Percentiles rank a stretch among this genome's conserved stretches.
phyloP scores from a whole-genome alignment of 2,797 vertebrate genomes.

The Muscicapa comitata region DNA sequence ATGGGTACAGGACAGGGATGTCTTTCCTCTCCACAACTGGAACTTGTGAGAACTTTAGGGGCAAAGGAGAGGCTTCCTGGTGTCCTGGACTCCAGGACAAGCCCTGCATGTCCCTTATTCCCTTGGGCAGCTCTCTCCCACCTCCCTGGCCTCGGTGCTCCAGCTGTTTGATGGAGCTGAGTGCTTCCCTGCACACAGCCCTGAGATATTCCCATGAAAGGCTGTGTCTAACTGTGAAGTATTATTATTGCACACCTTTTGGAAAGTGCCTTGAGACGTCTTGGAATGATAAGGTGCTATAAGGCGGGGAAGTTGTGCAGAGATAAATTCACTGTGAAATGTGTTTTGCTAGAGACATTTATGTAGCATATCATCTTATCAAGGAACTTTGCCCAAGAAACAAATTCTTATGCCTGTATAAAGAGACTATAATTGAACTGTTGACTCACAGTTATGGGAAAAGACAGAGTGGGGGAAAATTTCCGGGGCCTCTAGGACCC shows the following conservation, averaged over 20 bases:
- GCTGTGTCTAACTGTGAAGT: conserved; percentile 56
- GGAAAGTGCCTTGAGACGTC: conserved; percentile 67
- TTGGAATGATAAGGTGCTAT: conserved; percentile 60
- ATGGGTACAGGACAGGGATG: neutral
- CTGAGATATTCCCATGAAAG: conserved; percentile 30
- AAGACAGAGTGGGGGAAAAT: conserved; percentile 35
- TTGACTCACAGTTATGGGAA: conserved; percentile 52
- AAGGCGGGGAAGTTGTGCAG: conserved; percentile 62
- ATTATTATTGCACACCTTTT: conserved; percentile 68
- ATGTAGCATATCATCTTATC: conserved; percentile 64
- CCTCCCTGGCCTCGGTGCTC: neutral
- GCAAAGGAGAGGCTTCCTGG: neutral
- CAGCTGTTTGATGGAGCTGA: neutral
- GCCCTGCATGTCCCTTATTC: neutral
- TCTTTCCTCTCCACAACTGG: neutral
- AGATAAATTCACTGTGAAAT: conserved; percentile 69
- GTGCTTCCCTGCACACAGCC: neutral
- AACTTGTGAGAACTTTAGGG: neutral
- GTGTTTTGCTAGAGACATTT: conserved; percentile 66
- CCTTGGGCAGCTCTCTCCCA: neutral
- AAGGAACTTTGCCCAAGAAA: conserved; percentile 67
- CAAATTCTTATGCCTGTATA: conserved; percentile 49
- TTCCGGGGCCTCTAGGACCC: conserved; percentile 35
- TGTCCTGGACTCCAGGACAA: neutral
- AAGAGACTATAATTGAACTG: conserved; percentile 58